These are phyloP conservation scores for Synanthedon tipuliformis DNA, from an alignment of 2,888 invertebrate genomes.

Conservation along the genomic window DNA sequence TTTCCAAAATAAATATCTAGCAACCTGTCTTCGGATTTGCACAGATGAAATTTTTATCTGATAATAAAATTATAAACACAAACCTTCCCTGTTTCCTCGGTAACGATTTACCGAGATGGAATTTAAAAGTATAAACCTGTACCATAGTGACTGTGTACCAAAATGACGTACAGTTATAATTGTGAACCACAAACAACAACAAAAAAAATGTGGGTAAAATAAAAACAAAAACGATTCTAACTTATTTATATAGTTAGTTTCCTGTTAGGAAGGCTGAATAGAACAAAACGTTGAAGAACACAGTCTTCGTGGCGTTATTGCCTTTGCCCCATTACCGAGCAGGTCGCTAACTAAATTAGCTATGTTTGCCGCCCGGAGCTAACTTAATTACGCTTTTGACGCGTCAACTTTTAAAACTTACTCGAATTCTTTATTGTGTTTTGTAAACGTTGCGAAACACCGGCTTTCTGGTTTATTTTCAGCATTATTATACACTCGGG, in stretches of 20 bases:
- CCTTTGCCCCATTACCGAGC: constrained; percentile 10
- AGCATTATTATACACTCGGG: neutral
- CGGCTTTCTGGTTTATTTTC: neutral
- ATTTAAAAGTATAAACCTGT: too few species aligned
- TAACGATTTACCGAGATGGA: too few species aligned
- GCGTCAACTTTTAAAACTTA: constrained; percentile 13
- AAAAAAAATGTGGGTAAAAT: neutral
- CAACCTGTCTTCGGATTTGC: too few species aligned
- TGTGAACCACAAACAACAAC: too few species aligned
- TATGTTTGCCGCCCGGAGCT: constrained; percentile 16
- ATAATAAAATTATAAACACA: too few species aligned
- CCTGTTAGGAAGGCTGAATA: constrained; percentile 9
- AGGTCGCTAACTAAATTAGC: constrained; percentile 16
- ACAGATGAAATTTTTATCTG: too few species aligned
- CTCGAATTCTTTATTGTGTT: constrained; percentile 12
- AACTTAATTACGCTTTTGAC: constrained; percentile 27
- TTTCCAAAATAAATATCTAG: too few species aligned
- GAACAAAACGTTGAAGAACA: constrained; percentile 1
- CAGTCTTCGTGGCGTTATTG: constrained; percentile 3
- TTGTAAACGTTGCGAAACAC: neutral
- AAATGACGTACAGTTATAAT: too few species aligned
- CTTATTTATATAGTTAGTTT: constrained; percentile 12
- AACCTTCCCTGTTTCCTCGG: too few species aligned
- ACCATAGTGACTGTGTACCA: too few species aligned
- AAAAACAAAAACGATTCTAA: neutral